Evolutionary conservation across 2,113 vertebrate genomes (phyloP).

Genomic region (Aleadryas rufinucha): DNA sequence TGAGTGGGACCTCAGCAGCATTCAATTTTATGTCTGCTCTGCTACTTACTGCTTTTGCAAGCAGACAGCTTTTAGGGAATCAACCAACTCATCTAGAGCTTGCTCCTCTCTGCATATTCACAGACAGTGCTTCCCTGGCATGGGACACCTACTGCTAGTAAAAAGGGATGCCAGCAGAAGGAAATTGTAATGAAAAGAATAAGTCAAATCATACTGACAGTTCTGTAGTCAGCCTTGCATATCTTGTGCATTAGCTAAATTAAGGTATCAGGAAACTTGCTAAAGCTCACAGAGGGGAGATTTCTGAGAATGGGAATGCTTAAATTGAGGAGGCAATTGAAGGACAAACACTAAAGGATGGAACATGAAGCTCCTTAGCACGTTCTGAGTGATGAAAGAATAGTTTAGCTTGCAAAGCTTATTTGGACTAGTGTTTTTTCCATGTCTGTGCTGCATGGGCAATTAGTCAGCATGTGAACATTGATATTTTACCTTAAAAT

Average conservation of each 20-base stretch:
- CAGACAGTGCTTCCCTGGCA: background rate
- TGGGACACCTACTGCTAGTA: background rate
- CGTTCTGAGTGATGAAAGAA: background rate
- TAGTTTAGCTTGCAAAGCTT: background rate
- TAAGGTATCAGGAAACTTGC: background rate
- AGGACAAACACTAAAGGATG: background rate
- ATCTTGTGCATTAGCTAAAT: background rate
- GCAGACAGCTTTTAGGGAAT: background rate
- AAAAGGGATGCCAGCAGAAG: background rate
- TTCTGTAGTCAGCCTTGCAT: background rate
- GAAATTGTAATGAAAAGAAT: background rate
- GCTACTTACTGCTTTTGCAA: background rate
- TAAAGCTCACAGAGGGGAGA: background rate
- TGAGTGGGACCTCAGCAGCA: background rate
- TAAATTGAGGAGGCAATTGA: background rate
- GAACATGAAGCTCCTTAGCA: background rate
- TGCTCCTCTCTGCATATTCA: background rate
- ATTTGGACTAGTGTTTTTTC: background rate
- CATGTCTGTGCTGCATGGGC: background rate
- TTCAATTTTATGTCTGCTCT: background rate
- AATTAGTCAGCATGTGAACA: background rate
- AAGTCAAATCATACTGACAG: background rate
- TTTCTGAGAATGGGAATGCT: background rate
- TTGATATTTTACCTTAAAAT: background rate
- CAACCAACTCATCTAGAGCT: background rate